Evolutionary conservation across 2,113 vertebrate species (phyloP), one percentile per base, ranked within the genome.

Genomic region (Psilopogon haemacephalus): DNA sequence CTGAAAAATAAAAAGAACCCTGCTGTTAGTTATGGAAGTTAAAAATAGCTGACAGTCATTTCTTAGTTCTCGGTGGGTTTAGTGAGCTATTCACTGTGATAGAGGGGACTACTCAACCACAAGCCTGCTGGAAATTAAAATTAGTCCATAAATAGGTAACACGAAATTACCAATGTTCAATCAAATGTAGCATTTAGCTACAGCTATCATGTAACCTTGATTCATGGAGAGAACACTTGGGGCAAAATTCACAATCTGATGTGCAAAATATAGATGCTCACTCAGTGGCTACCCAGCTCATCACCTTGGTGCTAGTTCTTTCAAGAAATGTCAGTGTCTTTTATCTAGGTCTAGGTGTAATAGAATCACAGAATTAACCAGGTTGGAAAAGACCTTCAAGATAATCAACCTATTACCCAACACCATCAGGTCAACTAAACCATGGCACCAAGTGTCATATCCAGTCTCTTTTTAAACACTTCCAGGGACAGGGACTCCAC

Each of bases 1-100:
- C 88, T 90, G 84, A 91, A 93, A 94, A 88, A 92, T 69, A 88
- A 87, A 89, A 95, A 75, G 85, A 93, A 72, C 71, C 73, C 91
- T 86, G 84, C 81, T 95, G 94, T 89, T 94, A 92, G 32, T 90
- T 86, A 85, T 0, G 2, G 40, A 93, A 89, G 62, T 81, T 58
- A 95, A 96, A 92, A 94, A 77, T 62, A 84, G 64, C 83, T 95
- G 89, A 91, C 77, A 87, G 82, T 72, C 40, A 30, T 94, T 95
- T 89, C 63, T 91, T 72, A 68, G 48, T 7, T 89, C 64, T 94
- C 74, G 46, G 59, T 91, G 58, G 23, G 42, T 94, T 95, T 89
- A 95, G 85, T 75, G 78, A 92, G 72, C 77, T 90, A 27, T 94
- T 91, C 2, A 3, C 55, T 48, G 32, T 74, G 69, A 85, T 72